Conservation (phyloP, 1,140 invertebrate genomes). For the Cryptotermes secundus region DNA sequence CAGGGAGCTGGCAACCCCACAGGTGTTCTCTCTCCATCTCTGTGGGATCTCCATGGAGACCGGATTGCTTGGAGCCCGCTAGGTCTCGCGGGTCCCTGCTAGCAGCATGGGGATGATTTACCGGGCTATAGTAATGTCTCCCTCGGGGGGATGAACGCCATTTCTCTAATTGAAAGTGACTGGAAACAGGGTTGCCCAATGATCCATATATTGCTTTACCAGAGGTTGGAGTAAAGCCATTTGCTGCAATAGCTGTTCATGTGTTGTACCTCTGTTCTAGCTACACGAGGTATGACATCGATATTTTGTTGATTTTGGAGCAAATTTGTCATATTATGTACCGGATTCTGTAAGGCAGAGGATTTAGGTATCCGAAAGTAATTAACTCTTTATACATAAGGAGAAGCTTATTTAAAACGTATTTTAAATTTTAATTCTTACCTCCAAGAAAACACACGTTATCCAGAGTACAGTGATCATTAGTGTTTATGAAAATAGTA, state of each 20-base stretch:
- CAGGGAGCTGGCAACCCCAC: neutral
- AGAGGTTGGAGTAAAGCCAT: neutral
- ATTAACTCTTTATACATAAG: no score
- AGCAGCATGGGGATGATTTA: constrained; percentile 8
- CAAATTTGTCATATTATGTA: no score
- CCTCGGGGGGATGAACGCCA: neutral
- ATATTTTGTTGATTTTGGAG: no score
- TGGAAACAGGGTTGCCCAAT: neutral
- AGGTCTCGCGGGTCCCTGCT: neutral
- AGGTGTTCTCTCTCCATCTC: neutral
- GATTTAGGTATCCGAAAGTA: no score
- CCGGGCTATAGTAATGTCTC: neutral
- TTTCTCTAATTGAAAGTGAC: constrained; percentile 17
- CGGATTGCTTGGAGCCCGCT: neutral
- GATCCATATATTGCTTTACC: neutral
- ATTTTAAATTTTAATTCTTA: no score
- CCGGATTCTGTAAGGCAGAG: no score
- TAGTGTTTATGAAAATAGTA: no score
- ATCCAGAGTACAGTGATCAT: no score
- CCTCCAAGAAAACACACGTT: no score
- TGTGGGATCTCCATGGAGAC: neutral
- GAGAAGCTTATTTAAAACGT: no score
- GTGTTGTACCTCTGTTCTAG: neutral
- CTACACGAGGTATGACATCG: no score
- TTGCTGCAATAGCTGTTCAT: neutral